phyloP scores from a whole-genome alignment of 1,140 invertebrate genomes.

The Macrotrachela quadricornifera region DNA sequence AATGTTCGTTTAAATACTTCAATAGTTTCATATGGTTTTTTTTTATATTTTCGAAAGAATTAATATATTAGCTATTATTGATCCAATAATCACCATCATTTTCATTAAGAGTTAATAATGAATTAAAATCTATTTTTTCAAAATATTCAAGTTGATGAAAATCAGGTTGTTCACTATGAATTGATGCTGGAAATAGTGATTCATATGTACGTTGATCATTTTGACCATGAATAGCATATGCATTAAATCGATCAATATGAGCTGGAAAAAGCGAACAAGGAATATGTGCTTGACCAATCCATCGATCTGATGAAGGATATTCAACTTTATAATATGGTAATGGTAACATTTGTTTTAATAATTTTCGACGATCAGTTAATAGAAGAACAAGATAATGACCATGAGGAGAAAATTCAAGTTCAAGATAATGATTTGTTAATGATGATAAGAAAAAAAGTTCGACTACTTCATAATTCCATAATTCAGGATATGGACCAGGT shows the following conservation, averaged over 20 bases:
- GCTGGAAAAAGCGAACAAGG: constrained; percentile 28
- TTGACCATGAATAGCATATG: constrained; percentile 37
- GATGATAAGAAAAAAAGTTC: constrained; percentile 32
- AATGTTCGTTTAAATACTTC: too few species aligned
- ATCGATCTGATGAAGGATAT: constrained; percentile 14
- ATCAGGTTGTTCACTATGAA: too few species aligned
- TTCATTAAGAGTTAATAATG: too few species aligned
- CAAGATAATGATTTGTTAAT: constrained; percentile 31
- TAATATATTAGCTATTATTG: too few species aligned
- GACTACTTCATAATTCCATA: constrained; percentile 36
- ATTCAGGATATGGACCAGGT: constrained; percentile 21
- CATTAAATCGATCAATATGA: constrained; percentile 34
- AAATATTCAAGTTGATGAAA: too few species aligned
- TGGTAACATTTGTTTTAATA: constrained; percentile 22
- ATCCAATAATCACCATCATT: too few species aligned
- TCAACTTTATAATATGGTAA: constrained; percentile 18
- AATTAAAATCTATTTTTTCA: too few species aligned
- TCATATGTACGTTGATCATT: constrained; percentile 30
- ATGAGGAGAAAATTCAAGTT: constrained; percentile 33
- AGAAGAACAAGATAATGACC: constrained; percentile 32
- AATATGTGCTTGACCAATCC: constrained; percentile 28
- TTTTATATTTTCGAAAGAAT: too few species aligned
- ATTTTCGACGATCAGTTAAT: constrained; percentile 25
- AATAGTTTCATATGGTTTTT: too few species aligned
- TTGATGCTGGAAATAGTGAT: constrained; percentile 31